Conservation (phyloP, 2,113 vertebrate genomes). For the Gracilinanus agilis region DNA sequence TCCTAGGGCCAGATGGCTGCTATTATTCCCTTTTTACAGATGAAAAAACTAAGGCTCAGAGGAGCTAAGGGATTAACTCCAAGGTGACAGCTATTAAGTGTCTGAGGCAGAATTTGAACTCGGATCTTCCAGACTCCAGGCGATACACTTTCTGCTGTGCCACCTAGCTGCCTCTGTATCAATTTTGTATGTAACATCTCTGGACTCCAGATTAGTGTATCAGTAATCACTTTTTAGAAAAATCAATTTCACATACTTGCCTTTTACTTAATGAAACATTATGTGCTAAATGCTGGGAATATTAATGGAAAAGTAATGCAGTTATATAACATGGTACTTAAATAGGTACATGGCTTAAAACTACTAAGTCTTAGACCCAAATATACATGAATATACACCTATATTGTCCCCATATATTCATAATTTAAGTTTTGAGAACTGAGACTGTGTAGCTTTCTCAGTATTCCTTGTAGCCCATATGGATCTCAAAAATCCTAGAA, state of each 20-base stretch:
- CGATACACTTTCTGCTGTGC: neutral
- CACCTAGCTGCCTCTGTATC: neutral
- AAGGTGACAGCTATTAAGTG: neutral
- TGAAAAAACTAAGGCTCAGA: neutral
- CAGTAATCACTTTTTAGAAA: neutral
- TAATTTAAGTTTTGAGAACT: neutral
- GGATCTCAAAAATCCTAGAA: too few species aligned
- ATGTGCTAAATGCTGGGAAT: neutral
- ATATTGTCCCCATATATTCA: neutral
- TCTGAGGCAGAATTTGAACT: neutral
- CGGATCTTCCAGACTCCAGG: neutral
- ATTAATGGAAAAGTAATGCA: neutral
- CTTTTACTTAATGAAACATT: neutral
- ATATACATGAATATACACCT: neutral
- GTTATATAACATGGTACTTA: neutral
- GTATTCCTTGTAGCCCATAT: too few species aligned
- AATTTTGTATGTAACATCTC: neutral
- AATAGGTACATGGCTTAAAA: neutral
- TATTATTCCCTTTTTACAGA: neutral
- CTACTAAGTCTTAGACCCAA: neutral
- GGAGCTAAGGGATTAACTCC: neutral
- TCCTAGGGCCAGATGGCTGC: neutral
- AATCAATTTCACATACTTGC: neutral
- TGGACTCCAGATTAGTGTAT: neutral
- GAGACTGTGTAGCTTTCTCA: neutral